phyloP scores from a whole-genome alignment of 2,113 vertebrate genomes.

The Urocitellus parryii region DNA sequence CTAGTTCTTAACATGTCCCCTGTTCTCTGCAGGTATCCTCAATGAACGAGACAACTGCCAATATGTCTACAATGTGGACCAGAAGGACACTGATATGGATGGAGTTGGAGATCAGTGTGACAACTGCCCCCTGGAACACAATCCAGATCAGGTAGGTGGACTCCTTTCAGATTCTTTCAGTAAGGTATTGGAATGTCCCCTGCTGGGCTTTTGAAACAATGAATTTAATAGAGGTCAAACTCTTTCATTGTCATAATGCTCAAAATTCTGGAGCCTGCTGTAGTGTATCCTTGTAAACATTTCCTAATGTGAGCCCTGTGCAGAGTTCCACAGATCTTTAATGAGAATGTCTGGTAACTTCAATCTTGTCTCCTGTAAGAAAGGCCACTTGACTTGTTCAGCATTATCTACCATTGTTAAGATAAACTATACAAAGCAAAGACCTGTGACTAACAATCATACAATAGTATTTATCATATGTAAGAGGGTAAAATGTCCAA shows the following conservation, averaged over 20 bases:
- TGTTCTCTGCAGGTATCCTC: constrained; percentile 91
- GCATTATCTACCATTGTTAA: not conserved
- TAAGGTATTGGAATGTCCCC: not conserved
- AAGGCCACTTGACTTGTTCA: not conserved
- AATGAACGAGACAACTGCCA: constrained; percentile 98
- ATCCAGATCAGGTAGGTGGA: constrained; percentile 95
- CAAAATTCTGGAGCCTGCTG: not conserved
- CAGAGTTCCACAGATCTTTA: not conserved
- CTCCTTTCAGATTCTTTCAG: not conserved
- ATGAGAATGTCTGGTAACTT: not conserved
- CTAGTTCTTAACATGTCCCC: not conserved
- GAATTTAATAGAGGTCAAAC: not conserved
- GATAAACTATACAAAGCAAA: not conserved
- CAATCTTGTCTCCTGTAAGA: not conserved
- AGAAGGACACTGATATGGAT: constrained; percentile 96
- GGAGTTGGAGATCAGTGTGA: constrained; percentile 99
- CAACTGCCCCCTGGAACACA: constrained; percentile 98
- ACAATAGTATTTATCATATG: not conserved
- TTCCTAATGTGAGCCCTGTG: not conserved
- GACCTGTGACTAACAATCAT: not conserved
- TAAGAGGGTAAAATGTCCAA: not conserved
- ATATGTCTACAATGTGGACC: constrained; percentile 98
- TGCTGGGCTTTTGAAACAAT: not conserved
- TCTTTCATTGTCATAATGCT: not conserved
- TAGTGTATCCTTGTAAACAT: not conserved